A percentile compares a stretch with the other conserved stretches of the same genome.
phyloP scores from a whole-genome alignment of 2,113 vertebrate genomes.

The Marmota monax region DNA sequence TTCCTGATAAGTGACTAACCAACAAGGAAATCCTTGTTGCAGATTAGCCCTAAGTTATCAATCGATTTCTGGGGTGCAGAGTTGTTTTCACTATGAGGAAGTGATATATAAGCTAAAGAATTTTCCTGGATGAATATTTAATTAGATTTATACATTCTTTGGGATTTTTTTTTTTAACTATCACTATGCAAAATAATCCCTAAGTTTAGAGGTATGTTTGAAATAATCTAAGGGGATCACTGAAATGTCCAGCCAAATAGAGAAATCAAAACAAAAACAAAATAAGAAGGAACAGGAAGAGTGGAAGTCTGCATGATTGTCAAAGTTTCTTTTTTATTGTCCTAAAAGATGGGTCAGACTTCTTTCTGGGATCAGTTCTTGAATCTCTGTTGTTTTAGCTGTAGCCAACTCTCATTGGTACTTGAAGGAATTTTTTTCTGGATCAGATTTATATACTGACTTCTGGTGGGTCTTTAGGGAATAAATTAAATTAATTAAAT shows the following conservation, averaged over 20 bases:
- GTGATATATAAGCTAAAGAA: not conserved
- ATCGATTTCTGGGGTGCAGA: not conserved
- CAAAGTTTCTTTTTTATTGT: not conserved
- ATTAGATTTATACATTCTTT: not conserved
- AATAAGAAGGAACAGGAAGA: not conserved
- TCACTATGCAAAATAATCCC: not conserved
- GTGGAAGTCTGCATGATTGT: not conserved
- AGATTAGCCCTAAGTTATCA: not conserved
- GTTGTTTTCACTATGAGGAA: constrained; percentile 20
- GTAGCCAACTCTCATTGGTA: not conserved
- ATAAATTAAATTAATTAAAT: constrained; percentile 39
- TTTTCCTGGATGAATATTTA: constrained; percentile 5
- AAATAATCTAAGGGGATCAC: not conserved
- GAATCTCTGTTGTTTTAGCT: not conserved
- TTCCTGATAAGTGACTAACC: constrained; percentile 26
- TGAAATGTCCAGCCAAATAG: not conserved
- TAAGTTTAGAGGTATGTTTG: not conserved
- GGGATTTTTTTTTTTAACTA: constrained; percentile 1
- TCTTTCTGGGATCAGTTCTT: not conserved
- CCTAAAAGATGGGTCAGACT: not conserved
- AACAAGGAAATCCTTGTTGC: not conserved
- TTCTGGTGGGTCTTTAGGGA: not conserved
- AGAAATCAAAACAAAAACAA: constrained; percentile 49
- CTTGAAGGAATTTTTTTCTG: not conserved
- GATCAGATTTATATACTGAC: not conserved